A percentile compares a stretch with the other conserved stretches of the same genome.
Evolutionary conservation across 2,113 vertebrate genomes (phyloP).

Genomic region (Hippopotamus amphibius): DNA sequence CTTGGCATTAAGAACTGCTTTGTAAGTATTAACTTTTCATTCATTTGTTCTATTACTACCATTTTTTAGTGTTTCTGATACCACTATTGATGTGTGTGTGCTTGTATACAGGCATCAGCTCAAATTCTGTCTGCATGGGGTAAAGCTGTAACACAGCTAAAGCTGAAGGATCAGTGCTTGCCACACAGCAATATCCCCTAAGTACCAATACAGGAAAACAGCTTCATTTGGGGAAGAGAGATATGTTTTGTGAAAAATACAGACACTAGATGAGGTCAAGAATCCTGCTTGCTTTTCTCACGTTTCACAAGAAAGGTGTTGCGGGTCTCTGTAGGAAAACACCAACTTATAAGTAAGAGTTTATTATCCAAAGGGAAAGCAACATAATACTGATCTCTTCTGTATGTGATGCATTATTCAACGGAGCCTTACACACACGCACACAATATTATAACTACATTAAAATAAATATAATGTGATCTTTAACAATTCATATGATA

Average conservation of each 20-base stretch:
- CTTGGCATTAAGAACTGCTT: background rate
- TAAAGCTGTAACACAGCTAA: background rate
- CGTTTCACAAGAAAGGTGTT: background rate
- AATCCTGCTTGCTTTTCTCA: constrained; percentile 1
- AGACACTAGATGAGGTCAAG: background rate
- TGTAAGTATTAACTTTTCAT: background rate
- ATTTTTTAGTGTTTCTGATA: constrained; percentile 5
- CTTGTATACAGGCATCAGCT: background rate
- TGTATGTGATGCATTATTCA: background rate
- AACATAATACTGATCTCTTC: background rate
- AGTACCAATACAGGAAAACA: background rate
- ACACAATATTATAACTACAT: background rate
- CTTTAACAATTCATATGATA: background rate
- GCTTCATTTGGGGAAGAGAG: background rate
- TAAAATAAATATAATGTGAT: background rate
- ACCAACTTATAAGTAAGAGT: background rate
- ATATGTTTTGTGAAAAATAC: background rate
- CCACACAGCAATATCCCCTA: background rate
- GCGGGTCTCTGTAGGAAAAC: background rate
- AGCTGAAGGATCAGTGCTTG: background rate
- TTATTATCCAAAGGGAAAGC: constrained; percentile 40
- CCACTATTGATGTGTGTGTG: background rate
- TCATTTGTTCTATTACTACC: background rate
- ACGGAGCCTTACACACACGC: background rate
- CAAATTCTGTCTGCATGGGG: background rate